Conservation (phyloP, 2,797 vertebrate species). For the Capromys pilorides region DNA sequence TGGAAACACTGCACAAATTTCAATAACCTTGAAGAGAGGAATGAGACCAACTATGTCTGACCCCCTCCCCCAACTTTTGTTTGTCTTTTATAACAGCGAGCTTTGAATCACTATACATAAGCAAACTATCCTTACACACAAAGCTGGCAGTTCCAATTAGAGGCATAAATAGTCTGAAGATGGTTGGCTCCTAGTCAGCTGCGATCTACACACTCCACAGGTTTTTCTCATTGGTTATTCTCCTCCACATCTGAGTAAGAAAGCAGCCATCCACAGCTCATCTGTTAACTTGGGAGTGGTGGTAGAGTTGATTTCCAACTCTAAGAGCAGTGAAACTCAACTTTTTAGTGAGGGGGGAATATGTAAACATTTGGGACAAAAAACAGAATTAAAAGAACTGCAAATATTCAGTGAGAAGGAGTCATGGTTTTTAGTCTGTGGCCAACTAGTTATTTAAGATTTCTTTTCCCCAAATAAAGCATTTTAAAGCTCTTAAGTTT, state of each 20-base stretch:
- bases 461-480: neutral
- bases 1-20: neutral
- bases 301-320: neutral
- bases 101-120: slow-evolving; percentile 41
- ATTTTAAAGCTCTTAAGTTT: neutral
- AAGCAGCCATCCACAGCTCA: slow-evolving; percentile 1
- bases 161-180: neutral
- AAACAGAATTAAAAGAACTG: slow-evolving; percentile 46
- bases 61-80: neutral
- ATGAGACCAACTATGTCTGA: neutral
- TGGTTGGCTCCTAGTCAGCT: neutral
- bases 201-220: neutral
- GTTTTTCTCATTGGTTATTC: slow-evolving; percentile 2
- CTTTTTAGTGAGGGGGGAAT: slow-evolving; percentile 44
- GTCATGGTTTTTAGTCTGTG: neutral
- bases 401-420: slow-evolving; percentile 41
- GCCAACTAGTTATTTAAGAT: neutral
- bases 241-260: neutral
- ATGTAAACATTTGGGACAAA: slow-evolving; percentile 23
- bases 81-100: neutral
- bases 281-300: neutral
- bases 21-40: slow-evolving; percentile 31
- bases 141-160: neutral
- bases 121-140: neutral
- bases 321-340: slow-evolving; percentile 11